These are phyloP conservation scores for Rutpela maculata DNA, from an alignment of 2,888 invertebrate genomes.

Conservation along the genomic window DNA sequence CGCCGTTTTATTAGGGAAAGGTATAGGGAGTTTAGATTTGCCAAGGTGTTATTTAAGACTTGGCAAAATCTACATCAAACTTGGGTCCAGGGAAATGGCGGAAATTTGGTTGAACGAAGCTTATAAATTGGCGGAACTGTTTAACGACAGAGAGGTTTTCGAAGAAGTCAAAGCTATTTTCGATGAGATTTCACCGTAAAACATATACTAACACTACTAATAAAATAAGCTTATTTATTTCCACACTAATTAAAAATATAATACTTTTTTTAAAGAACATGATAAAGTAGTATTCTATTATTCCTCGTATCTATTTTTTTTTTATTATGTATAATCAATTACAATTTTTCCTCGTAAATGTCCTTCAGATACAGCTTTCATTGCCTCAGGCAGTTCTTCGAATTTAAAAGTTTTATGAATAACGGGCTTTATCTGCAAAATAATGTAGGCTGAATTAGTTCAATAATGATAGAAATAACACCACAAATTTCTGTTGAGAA, in stretches of 20 bases:
- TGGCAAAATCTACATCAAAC: slow-evolving; percentile 70
- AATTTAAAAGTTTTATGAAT: slow-evolving; percentile 85
- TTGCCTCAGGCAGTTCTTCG: slow-evolving; percentile 83
- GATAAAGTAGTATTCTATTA: background rate
- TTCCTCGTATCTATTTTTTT: background rate
- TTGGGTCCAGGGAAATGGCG: slow-evolving; percentile 69
- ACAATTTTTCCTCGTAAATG: slow-evolving; percentile 89
- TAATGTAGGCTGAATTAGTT: background rate
- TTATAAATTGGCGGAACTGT: slow-evolving; percentile 66
- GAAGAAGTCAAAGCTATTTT: slow-evolving; percentile 62
- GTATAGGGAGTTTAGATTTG: slow-evolving; percentile 73
- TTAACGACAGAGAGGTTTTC: slow-evolving; percentile 64
- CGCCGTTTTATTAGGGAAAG: slow-evolving; percentile 72
- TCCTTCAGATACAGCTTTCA: slow-evolving; percentile 78
- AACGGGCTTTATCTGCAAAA: slow-evolving; percentile 79
- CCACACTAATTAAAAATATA: background rate
- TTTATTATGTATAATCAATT: slow-evolving; percentile 71
- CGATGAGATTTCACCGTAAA: background rate
- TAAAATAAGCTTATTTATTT: slow-evolving; percentile 10
- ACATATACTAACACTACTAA: background rate
- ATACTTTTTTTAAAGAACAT: background rate
- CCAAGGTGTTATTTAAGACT: slow-evolving; percentile 72
- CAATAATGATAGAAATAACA: too few relatives aligned
- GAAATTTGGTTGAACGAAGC: slow-evolving; percentile 70
- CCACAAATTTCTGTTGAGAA: too few relatives aligned